Percentiles rank a stretch among this genome's conserved stretches.
Evolutionary conservation across 2,113 vertebrate species (phyloP).

Genomic region (Marcusenius ussheri): DNA sequence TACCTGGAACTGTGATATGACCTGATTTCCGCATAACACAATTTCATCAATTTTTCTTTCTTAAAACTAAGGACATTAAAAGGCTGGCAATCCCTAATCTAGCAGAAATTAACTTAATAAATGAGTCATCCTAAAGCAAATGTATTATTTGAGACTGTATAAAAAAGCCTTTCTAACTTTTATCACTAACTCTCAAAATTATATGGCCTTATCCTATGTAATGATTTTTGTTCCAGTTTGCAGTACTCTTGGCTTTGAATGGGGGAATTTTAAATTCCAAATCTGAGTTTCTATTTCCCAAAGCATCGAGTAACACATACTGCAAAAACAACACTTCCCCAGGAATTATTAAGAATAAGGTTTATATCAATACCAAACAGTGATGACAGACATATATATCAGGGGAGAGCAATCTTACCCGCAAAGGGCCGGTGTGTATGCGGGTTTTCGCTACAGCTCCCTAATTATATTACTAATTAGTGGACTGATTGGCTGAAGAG

Average conservation of each 20-base stretch:
- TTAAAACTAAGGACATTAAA: not conserved
- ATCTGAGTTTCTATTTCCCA: not conserved
- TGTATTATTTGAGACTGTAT: not conserved
- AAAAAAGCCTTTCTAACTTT: not conserved
- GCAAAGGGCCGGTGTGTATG: too few relatives aligned
- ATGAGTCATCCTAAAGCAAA: not conserved
- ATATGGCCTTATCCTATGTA: not conserved
- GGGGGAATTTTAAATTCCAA: not conserved
- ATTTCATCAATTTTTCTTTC: not conserved
- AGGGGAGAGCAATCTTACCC: too few relatives aligned
- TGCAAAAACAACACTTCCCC: not conserved
- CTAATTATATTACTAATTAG: too few relatives aligned
- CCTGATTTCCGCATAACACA: not conserved
- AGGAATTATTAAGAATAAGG: not conserved
- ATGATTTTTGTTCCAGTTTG: not conserved
- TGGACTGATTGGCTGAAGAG: too few relatives aligned
- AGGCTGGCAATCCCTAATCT: not conserved
- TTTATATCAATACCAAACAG: not conserved
- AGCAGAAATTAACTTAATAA: not conserved
- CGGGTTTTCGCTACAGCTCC: too few relatives aligned
- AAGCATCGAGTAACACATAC: not conserved
- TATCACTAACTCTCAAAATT: not conserved
- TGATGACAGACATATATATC: not conserved
- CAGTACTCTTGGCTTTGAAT: not conserved
- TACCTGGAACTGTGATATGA: not conserved